A percentile compares a stretch with the other conserved stretches of the same genome.
phyloP scores from a whole-genome alignment of 2,888 invertebrate genomes.

The Biston stratarius region DNA sequence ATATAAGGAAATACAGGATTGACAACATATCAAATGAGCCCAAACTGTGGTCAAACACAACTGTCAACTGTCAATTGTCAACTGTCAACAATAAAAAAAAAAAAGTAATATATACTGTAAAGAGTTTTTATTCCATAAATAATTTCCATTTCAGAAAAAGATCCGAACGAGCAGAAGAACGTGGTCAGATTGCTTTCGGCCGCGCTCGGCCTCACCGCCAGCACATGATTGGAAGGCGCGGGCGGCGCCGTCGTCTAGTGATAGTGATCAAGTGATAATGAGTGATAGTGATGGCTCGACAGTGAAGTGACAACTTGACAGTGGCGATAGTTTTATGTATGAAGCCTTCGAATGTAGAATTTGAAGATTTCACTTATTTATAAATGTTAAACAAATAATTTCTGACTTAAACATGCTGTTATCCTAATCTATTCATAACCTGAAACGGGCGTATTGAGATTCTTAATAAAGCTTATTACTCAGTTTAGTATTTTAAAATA shows the following conservation, averaged over 20 bases:
- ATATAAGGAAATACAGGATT: no score
- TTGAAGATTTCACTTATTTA: neutral
- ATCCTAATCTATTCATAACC: no score
- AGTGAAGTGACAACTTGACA: neutral
- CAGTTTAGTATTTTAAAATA: conserved; percentile 1
- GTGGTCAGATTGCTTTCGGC: conserved; percentile 93
- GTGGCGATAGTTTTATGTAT: neutral
- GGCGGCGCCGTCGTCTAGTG: conserved; percentile 10
- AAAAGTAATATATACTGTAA: no score
- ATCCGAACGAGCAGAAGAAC: conserved; percentile 91
- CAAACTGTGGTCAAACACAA: no score
- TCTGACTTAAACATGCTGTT: no score
- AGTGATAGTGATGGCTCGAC: conserved; percentile 16
- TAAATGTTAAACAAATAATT: no score
- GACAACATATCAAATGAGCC: no score
- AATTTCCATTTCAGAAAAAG: conserved; percentile 85
- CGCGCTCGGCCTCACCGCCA: conserved; percentile 89
- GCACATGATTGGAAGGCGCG: conserved; percentile 67
- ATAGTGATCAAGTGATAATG: conserved; percentile 10
- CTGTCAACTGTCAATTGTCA: no score
- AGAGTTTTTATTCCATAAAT: no score
- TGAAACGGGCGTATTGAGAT: neutral
- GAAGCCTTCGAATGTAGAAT: neutral
- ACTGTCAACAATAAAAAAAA: no score
- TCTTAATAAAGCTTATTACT: neutral